These are phyloP conservation scores for Picus viridis DNA, from an alignment of 2,797 vertebrate genomes.

Conservation along the genomic window DNA sequence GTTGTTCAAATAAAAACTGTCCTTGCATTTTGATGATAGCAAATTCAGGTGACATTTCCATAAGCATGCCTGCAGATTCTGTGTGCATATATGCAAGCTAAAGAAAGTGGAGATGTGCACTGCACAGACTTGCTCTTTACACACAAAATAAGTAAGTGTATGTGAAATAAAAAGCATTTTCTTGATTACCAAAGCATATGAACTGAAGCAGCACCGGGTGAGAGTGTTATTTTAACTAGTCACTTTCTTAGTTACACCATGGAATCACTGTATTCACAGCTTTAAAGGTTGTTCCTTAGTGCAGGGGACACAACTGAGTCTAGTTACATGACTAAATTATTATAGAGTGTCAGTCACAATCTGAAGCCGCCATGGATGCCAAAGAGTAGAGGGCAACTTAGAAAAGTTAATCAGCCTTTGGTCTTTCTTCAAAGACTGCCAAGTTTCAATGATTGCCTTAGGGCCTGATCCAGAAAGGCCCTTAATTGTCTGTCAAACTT, in stretches of 20 bases:
- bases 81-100: background rate
- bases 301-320: background rate
- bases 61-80: background rate
- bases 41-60: background rate
- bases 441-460: background rate
- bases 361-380: background rate
- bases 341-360: background rate
- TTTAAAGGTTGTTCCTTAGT: background rate
- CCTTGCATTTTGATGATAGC: background rate
- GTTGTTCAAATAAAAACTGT: background rate
- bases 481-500: background rate
- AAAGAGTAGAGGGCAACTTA: background rate
- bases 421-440: background rate
- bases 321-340: background rate
- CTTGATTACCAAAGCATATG: background rate
- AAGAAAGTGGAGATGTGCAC: background rate
- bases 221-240: background rate
- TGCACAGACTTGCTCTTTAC: background rate
- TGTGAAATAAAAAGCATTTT: background rate
- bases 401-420: background rate
- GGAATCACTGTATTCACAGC: background rate
- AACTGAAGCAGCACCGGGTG: background rate
- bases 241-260: background rate
- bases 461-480: background rate
- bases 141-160: accelerated